These are phyloP conservation scores for Solen grandis DNA, from an alignment of 1,140 invertebrate genomes.

Conservation along the genomic window DNA sequence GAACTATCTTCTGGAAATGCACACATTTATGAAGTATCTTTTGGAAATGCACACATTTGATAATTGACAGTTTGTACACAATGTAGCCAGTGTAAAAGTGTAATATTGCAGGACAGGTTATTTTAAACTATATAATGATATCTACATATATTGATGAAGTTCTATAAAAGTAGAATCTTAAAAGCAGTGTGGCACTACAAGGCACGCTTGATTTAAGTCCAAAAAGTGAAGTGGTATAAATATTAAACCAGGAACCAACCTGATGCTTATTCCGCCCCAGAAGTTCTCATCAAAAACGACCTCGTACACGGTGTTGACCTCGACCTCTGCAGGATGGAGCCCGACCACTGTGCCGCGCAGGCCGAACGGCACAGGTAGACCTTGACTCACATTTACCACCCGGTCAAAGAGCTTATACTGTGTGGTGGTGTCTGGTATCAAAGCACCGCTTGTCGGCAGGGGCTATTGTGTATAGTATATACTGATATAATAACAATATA, in stretches of 20 bases:
- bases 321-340: slow-evolving; percentile 80
- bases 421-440: slow-evolving; percentile 85
- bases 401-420: slow-evolving; percentile 90
- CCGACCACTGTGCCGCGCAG: slow-evolving; percentile 91
- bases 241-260: slow-evolving; percentile 53
- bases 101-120: no score
- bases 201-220: not conserved
- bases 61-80: no score
- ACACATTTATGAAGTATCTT: no score
- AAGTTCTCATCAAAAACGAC: slow-evolving; percentile 90
- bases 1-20: no score
- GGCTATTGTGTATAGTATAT: slow-evolving; percentile 75
- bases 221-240: not conserved
- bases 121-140: no score
- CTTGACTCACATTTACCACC: slow-evolving; percentile 88
- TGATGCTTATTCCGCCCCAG: slow-evolving; percentile 84
- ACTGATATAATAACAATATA: slow-evolving; percentile 7
- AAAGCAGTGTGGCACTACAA: no score
- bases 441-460: slow-evolving; percentile 62
- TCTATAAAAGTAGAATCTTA: no score
- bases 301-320: slow-evolving; percentile 85
- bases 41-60: no score
- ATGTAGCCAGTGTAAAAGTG: no score
- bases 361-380: slow-evolving; percentile 90
- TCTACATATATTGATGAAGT: no score